These are phyloP conservation scores for Morphnarchus princeps DNA, from an alignment of 2,113 vertebrate species.

Conservation along the genomic window DNA sequence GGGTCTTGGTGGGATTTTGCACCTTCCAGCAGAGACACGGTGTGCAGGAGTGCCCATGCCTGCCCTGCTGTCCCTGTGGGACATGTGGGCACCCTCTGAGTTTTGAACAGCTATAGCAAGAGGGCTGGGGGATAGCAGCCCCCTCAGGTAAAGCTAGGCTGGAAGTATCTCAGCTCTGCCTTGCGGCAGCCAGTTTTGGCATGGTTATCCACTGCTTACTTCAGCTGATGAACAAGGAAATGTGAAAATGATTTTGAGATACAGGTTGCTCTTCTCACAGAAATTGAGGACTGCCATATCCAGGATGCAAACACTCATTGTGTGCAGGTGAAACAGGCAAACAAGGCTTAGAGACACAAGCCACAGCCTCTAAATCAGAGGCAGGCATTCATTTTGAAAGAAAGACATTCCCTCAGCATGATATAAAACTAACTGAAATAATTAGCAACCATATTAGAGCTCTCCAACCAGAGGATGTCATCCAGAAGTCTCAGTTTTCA, in stretches of 20 bases:
- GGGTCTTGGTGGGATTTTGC: not conserved
- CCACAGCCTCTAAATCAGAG: not conserved
- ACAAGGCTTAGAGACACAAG: not conserved
- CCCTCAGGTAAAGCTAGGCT: not conserved
- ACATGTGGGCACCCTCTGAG: accelerated
- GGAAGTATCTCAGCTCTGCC: not conserved
- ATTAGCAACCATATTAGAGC: not conserved
- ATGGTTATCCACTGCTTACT: not conserved
- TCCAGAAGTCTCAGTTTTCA: not conserved
- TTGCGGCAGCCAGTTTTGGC: not conserved
- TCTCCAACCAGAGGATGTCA: not conserved
- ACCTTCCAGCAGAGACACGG: not conserved
- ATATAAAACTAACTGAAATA: not conserved
- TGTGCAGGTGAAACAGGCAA: not conserved
- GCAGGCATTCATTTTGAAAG: not conserved
- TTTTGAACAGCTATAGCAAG: not conserved
- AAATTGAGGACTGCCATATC: not conserved
- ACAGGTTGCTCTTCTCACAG: not conserved
- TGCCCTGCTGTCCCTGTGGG: not conserved
- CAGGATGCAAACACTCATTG: not conserved
- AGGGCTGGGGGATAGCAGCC: not conserved
- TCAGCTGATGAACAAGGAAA: not conserved
- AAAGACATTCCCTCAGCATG: not conserved
- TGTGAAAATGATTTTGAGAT: not conserved
- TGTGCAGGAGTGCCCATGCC: not conserved